These are phyloP conservation scores for Gulo gulo DNA, from an alignment of 2,113 vertebrate genomes.

Conservation along the genomic window DNA sequence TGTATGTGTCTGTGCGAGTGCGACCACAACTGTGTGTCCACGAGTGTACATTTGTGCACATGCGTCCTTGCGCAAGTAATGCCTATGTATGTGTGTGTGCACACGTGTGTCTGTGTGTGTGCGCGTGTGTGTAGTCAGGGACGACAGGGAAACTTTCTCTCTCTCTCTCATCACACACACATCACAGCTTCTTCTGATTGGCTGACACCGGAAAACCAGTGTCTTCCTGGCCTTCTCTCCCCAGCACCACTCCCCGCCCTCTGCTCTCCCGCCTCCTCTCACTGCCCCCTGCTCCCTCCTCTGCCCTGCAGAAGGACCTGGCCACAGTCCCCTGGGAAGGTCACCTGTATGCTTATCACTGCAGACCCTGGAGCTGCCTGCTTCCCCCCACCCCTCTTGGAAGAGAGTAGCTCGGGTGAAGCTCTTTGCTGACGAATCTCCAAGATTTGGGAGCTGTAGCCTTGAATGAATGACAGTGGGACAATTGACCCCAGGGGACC, in stretches of 20 bases:
- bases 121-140: not conserved
- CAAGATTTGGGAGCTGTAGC: accelerated
- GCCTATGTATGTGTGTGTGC: not conserved
- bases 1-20: not conserved
- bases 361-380: not conserved
- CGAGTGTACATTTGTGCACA: accelerated
- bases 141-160: not conserved
- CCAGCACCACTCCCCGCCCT: not conserved
- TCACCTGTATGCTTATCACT: not conserved
- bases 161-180: too few species aligned
- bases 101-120: not conserved
- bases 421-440: not conserved
- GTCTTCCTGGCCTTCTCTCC: not conserved
- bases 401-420: not conserved
- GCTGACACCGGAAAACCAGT: accelerated
- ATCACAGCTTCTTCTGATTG: not conserved
- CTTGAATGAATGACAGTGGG: not conserved
- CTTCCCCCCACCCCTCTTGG: not conserved
- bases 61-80: not conserved
- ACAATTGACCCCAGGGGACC: not conserved
- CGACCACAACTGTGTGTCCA: too few species aligned
- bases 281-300: not conserved
- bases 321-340: not conserved
- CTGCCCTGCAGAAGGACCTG: not conserved
- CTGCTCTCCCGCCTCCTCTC: not conserved